Base-by-base conservation (phyloP, 2,888 invertebrate genomes). In the Julus scandinavius region DNA sequence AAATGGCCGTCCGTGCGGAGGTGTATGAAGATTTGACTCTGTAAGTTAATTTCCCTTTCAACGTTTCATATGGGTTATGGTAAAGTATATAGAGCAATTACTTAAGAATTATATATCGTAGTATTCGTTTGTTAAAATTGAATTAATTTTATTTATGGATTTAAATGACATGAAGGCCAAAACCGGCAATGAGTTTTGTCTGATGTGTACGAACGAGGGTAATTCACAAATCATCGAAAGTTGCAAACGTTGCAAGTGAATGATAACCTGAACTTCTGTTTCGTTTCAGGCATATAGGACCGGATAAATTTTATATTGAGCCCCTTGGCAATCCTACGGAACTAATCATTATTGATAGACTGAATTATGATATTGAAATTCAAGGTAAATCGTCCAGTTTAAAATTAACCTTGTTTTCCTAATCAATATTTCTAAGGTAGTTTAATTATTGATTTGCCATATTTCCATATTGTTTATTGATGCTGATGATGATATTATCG, bases 291-390 rank as follows among this genome's bases (percentile, higher is more conserved):
- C 97, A 97, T 91, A 95, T 95, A 90, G 97, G 97, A n/a, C 95
- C 96, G 87, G 98, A 98, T 91, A 96, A 96, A 92, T 97, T 98
- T 92, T 96, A 95, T 91, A 94, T 98, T 90, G 97, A 97, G 92
- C 96, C 98, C 17, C 95, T 95, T 90, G 94, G 94, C 86, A 94
- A 95, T 90, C 94, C 95, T 38, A 95, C 94, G 90, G 96, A 97
- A 92, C 92, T 97, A 89, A 93, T 98, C 90, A 94, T 97, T 88
- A 96, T 98, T 91, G 97, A 98, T 92, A 94, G 98, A 91, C 94
- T 96, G 89, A 95, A 95, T 90, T 95, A 95, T 90, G 95, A 95
- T 91, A 94, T 96, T 89, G 93, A 93, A 90, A 94, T 95, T 29
- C 95, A 95, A 93, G 94, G 96, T 96, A 94, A 80, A 80, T 72